Conservation (phyloP, 1,140 invertebrate genomes). For the Carposina sasakii region DNA sequence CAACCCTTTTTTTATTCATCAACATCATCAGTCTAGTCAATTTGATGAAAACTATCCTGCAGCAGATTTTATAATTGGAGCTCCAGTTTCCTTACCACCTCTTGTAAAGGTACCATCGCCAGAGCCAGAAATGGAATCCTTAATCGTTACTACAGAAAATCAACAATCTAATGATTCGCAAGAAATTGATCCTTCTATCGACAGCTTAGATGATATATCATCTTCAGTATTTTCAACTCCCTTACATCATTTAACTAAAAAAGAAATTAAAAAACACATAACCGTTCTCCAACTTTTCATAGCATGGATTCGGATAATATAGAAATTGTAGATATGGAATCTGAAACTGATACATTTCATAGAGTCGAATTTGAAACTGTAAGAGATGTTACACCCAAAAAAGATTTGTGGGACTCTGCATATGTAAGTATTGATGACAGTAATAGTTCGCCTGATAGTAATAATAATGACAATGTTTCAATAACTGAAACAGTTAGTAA, state of each 20-base stretch:
- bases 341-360: constrained; percentile 14
- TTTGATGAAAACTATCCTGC: constrained; percentile 28
- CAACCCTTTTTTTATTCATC: constrained; percentile 51
- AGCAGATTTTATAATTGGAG: constrained; percentile 68
- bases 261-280: constrained; percentile 6
- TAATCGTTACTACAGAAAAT: constrained; percentile 29
- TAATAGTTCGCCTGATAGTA: constrained; percentile 53
- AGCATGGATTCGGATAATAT: constrained; percentile 28
- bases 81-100: constrained; percentile 63
- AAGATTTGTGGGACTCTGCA: constrained; percentile 68
- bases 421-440: constrained; percentile 71
- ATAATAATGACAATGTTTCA: constrained; percentile 42
- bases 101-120: constrained; percentile 37
- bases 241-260: constrained; percentile 12
- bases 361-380: constrained; percentile 9
- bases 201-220: constrained; percentile 5
- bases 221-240: constrained; percentile 19
- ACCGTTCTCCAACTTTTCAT: constrained; percentile 17
- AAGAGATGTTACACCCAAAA: constrained; percentile 39
- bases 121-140: constrained; percentile 37
- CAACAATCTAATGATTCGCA: not conserved
- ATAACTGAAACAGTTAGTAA: constrained; percentile 34
- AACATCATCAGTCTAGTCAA: constrained; percentile 28
- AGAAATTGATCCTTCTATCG: constrained; percentile 2
- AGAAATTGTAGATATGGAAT: constrained; percentile 16